Evolutionary conservation across 2,113 vertebrate genomes (phyloP), one percentile per base, ranked within the genome.

Genomic region (Bufo gargarizans): DNA sequence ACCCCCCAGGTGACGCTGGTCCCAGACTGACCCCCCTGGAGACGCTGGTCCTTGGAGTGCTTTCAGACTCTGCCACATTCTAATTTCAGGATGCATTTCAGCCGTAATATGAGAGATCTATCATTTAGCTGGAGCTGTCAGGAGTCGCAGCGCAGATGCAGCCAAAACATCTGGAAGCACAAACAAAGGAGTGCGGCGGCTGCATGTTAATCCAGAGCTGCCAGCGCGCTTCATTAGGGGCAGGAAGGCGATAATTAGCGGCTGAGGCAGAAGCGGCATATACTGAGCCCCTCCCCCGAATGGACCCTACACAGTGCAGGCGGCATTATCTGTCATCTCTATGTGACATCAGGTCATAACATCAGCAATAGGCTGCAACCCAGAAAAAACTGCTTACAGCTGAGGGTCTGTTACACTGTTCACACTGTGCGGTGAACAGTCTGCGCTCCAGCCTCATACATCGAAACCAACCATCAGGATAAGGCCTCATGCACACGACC

Each of bases 91-190:
- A 95, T 93, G 93, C 92, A 94, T 95, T 94, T 94, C 92, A 92
- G 93, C 91, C 92, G 92, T 94, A 95, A 95, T 95, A 95, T 93
- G 92, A 95, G 94, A 94, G 95, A 96, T 96, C 95, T 95, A 95
- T 97, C 95, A 96, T 95, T 95, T 95, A 94, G 94, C 92, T 86
- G 92, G 93, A 93, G 94, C 95, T 95, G 96, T 96, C 95, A 96
- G 93, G 94, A 91, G 93, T 74, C 94, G 94, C 94, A 92, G 93
- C 92, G 86, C 89, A 95, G 94, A 96, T 96, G 95, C 96, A 96
- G 94, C 92, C 95, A 93, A 96, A 96, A 95, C 96, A 96, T 95
- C 96, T 96, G 95, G 94, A 95, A 94, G 91, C 91, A 93, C 94
- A 96, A 95, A 94, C 93, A 95, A 91, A 92, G 67, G 90, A 93